Evolutionary conservation across 1,140 invertebrate species (phyloP), one percentile per base, ranked within the genome.

Genomic region (Phymorhynchus buccinoides): DNA sequence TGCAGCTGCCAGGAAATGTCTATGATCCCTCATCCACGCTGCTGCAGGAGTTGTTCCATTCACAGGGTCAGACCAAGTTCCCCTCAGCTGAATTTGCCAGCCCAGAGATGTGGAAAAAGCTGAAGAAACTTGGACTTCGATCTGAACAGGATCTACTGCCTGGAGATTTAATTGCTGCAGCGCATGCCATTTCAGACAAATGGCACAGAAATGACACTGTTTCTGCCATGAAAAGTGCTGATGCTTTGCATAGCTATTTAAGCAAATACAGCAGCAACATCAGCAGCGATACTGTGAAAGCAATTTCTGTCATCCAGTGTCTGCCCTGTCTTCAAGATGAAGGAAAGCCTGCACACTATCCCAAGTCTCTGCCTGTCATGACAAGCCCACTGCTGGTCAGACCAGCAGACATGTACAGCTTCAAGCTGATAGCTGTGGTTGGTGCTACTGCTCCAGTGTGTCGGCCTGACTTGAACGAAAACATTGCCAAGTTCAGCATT

Each of bases 31-130:
- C 62, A 52, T 52, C 37, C 1, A 16, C 62, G 30, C 22, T 78
- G 4, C 71, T 88, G 27, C 44, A 48, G 62, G 73, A 84, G 14
- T 56, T 88, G 0, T 88, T 88, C 56, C 41, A 81, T 41, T 82
- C 44, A 84, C 73, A 75, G 37, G 12, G 35, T 16, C 68, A 88
- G 48, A 79, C 84, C 44, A 56, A 32, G 75, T 88, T 88, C 42
- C 87, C 87, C 52, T 71, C 18, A 56, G 79, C 75, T 6, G 71
- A 84, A 18, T 73, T 83, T 71, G n/a, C 37, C 22, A 22, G 52
- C 42, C 41, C 68, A 66, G 42, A 85, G 14, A 71, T 71, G n/a
- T 41, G 81, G 44, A 37, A n/a, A 22, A 80, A 39, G 32, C 48
- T 85, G 56, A 68, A 52, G 79, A 62, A 71, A 66, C 32, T 84